Evolutionary conservation across 2,888 invertebrate genomes (phyloP).

Genomic region (Dryococelus australis): DNA sequence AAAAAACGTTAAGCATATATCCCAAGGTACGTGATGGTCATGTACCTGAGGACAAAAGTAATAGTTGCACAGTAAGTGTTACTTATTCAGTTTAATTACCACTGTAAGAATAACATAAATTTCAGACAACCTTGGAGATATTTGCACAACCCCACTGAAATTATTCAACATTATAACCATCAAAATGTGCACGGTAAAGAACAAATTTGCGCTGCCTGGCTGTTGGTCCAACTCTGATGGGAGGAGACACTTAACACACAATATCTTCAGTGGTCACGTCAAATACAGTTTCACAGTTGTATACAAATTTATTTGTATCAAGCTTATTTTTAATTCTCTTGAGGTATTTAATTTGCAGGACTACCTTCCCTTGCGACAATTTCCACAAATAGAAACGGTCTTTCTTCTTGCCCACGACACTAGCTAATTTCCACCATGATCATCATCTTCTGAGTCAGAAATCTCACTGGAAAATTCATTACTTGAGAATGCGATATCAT

Average conservation of each 20-base stretch:
- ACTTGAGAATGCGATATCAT: not conserved
- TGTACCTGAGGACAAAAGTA: not conserved
- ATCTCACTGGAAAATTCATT: not conserved
- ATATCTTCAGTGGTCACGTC: not conserved
- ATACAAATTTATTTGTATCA: conserved; percentile 1
- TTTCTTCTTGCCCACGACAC: not conserved
- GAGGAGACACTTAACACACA: not conserved
- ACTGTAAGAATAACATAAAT: not conserved
- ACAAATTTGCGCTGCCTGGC: not conserved
- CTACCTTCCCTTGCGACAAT: not conserved
- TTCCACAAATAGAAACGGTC: not conserved
- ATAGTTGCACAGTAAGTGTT: not conserved
- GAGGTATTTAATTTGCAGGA: not conserved
- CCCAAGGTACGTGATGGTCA: not conserved
- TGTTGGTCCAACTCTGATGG: conserved; percentile 1
- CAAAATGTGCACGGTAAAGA: not conserved
- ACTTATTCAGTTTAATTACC: not conserved
- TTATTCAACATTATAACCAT: not conserved
- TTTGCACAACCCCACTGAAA: not conserved
- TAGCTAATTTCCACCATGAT: not conserved
- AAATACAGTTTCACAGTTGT: not conserved
- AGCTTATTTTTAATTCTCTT: not conserved
- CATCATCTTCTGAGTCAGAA: conserved; percentile 1
- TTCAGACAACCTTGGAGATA: not conserved
- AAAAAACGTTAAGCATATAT: not conserved